Percentiles rank a stretch among this genome's conserved stretches.
phyloP scores from a whole-genome alignment of 2,113 vertebrate species.

The Coracopsis vasa region DNA sequence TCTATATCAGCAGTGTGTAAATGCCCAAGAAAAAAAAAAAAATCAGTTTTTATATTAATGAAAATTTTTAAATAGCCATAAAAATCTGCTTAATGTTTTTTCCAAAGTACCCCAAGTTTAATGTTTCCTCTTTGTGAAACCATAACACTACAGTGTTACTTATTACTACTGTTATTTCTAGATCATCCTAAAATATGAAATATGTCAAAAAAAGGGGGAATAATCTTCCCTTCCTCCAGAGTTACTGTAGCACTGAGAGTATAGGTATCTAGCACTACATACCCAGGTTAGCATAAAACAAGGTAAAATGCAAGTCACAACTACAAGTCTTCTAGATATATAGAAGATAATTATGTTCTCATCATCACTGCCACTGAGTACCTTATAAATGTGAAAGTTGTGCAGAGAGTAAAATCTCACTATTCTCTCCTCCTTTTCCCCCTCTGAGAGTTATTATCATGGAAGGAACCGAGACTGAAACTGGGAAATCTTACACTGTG shows the following conservation, averaged over 20 bases:
- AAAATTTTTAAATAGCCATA: not conserved
- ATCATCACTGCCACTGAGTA: not conserved
- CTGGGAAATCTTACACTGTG: not conserved
- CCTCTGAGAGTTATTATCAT: not conserved
- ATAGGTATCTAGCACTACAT: not conserved
- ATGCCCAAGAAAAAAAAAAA: constrained; percentile 33
- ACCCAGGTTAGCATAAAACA: not conserved
- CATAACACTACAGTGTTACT: not conserved
- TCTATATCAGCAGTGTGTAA: constrained; percentile 31
- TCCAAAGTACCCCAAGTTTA: not conserved
- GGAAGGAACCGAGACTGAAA: not conserved
- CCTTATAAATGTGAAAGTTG: not conserved
- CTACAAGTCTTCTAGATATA: not conserved
- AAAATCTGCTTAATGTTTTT: not conserved
- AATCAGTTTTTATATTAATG: not conserved
- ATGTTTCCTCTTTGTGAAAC: not conserved
- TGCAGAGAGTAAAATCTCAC: not conserved
- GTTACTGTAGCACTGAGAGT: not conserved
- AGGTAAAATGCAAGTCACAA: not conserved
- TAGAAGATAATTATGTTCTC: not conserved
- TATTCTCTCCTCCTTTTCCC: not conserved
- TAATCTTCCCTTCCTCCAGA: not conserved
- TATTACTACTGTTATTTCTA: not conserved
- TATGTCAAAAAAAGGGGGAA: not conserved
- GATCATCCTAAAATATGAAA: not conserved